Conservation (phyloP, 2,113 vertebrate genomes). For the Callipepla squamata region DNA sequence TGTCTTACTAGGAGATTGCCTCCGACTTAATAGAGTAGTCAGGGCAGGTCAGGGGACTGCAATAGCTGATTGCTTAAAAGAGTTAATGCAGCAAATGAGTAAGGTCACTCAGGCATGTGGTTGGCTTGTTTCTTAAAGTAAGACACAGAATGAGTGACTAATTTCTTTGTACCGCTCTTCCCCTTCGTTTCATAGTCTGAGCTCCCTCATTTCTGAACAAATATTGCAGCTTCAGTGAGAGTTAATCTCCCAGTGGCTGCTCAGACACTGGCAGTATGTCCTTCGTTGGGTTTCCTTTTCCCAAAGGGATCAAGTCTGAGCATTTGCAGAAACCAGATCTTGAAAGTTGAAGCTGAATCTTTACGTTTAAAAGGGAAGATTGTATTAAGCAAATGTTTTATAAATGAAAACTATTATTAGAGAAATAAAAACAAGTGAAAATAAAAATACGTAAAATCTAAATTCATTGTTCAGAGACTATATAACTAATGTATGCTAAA, state of each 20-base stretch:
- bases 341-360: neutral
- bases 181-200: neutral
- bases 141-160: neutral
- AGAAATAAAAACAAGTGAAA: no score
- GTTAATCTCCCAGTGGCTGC: neutral
- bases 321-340: neutral
- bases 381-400: no score
- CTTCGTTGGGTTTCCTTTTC: neutral
- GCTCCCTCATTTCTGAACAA: neutral
- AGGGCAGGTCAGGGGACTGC: constrained; percentile 29
- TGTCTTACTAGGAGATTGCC: constrained; percentile 10
- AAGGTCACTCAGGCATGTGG: constrained; percentile 36
- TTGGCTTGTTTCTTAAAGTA: neutral
- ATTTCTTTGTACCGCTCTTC: neutral
- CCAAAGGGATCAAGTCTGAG: neutral
- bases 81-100: constrained; percentile 33
- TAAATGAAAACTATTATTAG: no score
- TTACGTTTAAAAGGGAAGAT: neutral
- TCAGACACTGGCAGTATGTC: neutral
- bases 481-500: neutral
- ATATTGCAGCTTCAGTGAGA: neutral
- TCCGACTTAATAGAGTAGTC: neutral
- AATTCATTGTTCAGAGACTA: neutral
- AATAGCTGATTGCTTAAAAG: constrained; percentile 16
- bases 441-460: neutral